Base-by-base conservation (phyloP, 1,140 invertebrate species). In the Mercenaria mercenaria region DNA sequence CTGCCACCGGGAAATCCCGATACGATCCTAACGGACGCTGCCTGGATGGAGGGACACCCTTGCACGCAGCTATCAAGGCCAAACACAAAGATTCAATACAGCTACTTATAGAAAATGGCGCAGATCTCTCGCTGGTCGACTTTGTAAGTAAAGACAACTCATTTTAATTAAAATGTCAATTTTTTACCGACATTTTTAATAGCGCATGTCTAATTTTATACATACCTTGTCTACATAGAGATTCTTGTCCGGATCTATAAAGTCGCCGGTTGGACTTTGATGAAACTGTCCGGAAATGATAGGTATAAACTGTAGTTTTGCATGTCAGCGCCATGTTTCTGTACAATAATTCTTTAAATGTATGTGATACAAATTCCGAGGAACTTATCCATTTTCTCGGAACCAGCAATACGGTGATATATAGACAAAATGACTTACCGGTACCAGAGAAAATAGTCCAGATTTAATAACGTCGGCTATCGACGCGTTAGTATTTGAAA, bases 121-220 rank as follows among this genome's bases (percentile, higher is more conserved):
- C 92, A 20, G 90, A 87, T 52, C 39, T 88, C 13, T 56, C 88
- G 0, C 56, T 90, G 0, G 52, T 56, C 1, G 90, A 93, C 74
- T 82, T 88, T 41, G 92, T 93, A 80, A 79, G 90, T 87, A 50
- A 11, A n/a, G n/a, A n/a, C n/a, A n/a, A n/a, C n/a, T n/a, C n/a
- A n/a, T n/a, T n/a, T n/a, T n/a, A n/a, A 74, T 39, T 8, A 37
- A n/a, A 26, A 10, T 13, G 61, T 26, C 10, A 52, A 52, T n/a
- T n/a, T n/a, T n/a, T n/a, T n/a, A n/a, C n/a, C n/a, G 47, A 52
- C 20, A 11, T 52, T 11, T 20, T 52, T 52, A 20, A 52, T 52
- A 52, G 20, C 10, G 20, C 10, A 52, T 52, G 20, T 52, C 10
- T 11, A 11, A 52, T 11, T 11, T 52, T 52, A 52, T 52, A 52